Conservation (phyloP, 2,888 invertebrate genomes). For the Melieria omissa region DNA sequence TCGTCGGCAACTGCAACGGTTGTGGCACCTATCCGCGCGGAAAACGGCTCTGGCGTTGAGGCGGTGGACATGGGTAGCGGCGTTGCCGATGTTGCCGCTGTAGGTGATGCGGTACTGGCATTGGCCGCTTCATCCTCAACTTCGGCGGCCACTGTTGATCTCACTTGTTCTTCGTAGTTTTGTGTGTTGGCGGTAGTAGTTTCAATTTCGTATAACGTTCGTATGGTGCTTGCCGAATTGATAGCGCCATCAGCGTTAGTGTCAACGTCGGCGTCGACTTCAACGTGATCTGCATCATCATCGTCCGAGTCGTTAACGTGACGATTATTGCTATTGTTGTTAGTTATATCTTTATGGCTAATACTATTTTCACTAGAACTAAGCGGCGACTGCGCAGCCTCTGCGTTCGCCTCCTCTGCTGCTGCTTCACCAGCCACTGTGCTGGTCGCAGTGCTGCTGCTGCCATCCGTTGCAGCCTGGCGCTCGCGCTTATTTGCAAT, state of each 20-base stretch:
- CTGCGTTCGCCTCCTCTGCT: neutral
- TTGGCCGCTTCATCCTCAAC: constrained; percentile 3
- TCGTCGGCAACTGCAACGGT: constrained; percentile 38
- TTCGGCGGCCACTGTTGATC: constrained; percentile 9
- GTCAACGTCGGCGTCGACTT: neutral
- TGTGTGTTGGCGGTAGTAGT: constrained; percentile 30
- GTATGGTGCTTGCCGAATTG: neutral
- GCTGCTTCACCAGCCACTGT: neutral
- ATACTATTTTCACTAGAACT: constrained; percentile 53
- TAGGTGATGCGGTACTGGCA: constrained; percentile 21
- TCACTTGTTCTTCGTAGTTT: constrained; percentile 18
- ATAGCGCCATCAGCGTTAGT: neutral
- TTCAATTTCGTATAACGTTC: constrained; percentile 35
- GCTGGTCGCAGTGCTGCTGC: neutral
- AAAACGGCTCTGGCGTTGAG: constrained; percentile 36
- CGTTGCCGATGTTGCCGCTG: constrained; percentile 1
- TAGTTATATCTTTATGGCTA: constrained; percentile 48
- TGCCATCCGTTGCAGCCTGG: no score
- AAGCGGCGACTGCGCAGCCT: constrained; percentile 29
- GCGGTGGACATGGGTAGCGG: constrained; percentile 39
- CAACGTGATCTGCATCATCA: neutral
- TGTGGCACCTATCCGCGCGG: constrained; percentile 3
- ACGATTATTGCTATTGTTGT: constrained; percentile 39
- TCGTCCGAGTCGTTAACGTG: constrained; percentile 11
- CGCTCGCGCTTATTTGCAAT: no score